A percentile compares a stretch with the other conserved stretches of the same genome.
Evolutionary conservation across 2,113 vertebrate species (phyloP).

Genomic region (Bubo bubo): DNA sequence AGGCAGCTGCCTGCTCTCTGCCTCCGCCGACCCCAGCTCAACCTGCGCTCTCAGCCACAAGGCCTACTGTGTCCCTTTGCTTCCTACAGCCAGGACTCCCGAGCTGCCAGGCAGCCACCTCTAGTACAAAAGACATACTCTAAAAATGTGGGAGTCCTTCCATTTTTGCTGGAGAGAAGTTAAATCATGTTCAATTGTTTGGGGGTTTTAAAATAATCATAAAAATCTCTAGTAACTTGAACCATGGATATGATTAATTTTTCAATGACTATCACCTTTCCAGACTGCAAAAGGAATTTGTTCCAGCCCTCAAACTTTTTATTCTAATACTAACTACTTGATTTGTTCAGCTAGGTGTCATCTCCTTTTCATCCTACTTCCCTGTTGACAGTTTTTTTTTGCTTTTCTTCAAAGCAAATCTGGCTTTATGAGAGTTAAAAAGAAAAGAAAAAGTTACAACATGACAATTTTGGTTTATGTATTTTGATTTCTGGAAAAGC

Average conservation of each 20-base stretch:
- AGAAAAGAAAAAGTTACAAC: not conserved
- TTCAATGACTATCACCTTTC: not conserved
- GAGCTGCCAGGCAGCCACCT: not conserved
- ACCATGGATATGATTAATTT: not conserved
- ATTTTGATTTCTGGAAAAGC: slow-evolving; percentile 29
- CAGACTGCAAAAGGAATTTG: not conserved
- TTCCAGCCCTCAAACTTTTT: not conserved
- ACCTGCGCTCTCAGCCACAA: not conserved
- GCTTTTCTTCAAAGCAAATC: not conserved
- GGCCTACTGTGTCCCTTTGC: fast-evolving
- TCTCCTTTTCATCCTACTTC: not conserved
- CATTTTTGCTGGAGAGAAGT: not conserved
- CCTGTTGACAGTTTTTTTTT: not conserved
- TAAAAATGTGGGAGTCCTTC: not conserved
- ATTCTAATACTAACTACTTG: not conserved
- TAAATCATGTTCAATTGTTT: not conserved
- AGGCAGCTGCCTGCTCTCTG: not conserved
- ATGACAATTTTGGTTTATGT: not conserved
- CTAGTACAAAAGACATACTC: not conserved
- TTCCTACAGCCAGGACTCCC: not conserved
- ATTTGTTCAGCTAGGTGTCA: not conserved
- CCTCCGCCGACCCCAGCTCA: not conserved
- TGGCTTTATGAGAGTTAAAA: not conserved
- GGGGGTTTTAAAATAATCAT: not conserved
- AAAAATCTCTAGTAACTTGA: not conserved